phyloP scores from a whole-genome alignment of 1,140 invertebrate genomes.

The Drosophila pandora region DNA sequence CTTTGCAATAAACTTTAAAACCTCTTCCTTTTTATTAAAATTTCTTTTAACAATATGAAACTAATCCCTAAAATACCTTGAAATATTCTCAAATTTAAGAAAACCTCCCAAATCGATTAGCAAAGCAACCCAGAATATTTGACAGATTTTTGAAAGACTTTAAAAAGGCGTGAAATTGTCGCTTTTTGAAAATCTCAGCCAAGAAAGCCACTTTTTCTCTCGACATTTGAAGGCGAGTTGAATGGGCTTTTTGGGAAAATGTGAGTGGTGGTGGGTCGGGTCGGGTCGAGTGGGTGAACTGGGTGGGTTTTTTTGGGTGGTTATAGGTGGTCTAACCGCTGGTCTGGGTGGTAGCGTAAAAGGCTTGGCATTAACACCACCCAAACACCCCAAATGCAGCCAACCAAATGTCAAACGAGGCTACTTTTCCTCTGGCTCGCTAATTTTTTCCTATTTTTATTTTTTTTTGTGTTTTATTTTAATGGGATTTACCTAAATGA shows the following conservation, averaged over 20 bases:
- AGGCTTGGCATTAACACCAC: slow-evolving; percentile 72
- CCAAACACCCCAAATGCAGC: slow-evolving; percentile 66
- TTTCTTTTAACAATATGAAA: too few species aligned
- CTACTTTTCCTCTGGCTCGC: slow-evolving; percentile 14
- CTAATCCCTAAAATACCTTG: neutral
- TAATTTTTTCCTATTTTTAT: slow-evolving; percentile 15
- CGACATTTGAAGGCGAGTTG: slow-evolving; percentile 34
- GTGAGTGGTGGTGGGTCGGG: slow-evolving; percentile 27
- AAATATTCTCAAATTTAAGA: neutral
- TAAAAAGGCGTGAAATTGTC: slow-evolving; percentile 3
- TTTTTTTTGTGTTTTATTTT: slow-evolving; percentile 35
- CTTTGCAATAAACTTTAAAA: too few species aligned
- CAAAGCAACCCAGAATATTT: neutral
- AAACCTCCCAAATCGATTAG: neutral
- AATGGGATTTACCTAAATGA: slow-evolving; percentile 81
- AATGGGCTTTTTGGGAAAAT: slow-evolving; percentile 46
- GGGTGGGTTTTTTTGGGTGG: slow-evolving; percentile 26
- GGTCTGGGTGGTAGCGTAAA: slow-evolving; percentile 35
- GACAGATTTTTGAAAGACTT: neutral
- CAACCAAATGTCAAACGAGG: slow-evolving; percentile 72
- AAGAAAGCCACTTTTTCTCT: slow-evolving; percentile 20
- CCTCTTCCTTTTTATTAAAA: too few species aligned
- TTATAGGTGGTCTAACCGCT: slow-evolving; percentile 15
- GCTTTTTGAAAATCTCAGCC: slow-evolving; percentile 7
- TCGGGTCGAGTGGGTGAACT: slow-evolving; percentile 6